Conservation (phyloP, 2,113 vertebrate genomes). For the Scophthalmus maximus region DNA sequence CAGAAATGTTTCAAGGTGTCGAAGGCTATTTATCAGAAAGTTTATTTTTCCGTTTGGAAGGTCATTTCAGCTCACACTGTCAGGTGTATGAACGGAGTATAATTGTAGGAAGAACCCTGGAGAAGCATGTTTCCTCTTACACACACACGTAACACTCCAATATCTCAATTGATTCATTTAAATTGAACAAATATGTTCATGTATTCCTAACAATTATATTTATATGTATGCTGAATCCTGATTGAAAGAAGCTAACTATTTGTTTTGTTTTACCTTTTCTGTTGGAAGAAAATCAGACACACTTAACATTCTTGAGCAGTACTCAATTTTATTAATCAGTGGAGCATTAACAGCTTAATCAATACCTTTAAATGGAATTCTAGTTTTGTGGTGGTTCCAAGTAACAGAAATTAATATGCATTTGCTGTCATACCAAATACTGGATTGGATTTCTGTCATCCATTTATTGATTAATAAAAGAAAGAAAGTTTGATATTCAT, state of each 20-base stretch:
- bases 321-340: slow-evolving; percentile 51
- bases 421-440: slow-evolving; percentile 24
- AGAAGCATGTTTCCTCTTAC: too few relatives aligned
- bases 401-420: slow-evolving; percentile 27
- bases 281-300: slow-evolving; percentile 2
- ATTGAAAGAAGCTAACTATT: neutral
- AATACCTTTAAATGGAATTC: slow-evolving; percentile 39
- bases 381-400: slow-evolving; percentile 16
- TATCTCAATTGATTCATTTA: neutral
- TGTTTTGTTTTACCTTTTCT: neutral
- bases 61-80: neutral
- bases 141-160: neutral
- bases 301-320: slow-evolving; percentile 28
- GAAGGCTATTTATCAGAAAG: neutral
- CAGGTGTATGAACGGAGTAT: neutral
- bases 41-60: neutral
- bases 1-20: slow-evolving; percentile 11
- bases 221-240: neutral
- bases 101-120: neutral
- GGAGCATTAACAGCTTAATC: slow-evolving; percentile 53
- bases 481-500: neutral
- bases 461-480: slow-evolving; percentile 6
- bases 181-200: neutral
- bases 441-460: slow-evolving; percentile 21
- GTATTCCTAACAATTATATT: neutral